phyloP scores from a whole-genome alignment of 2,113 vertebrate species.

The Octodon degus region DNA sequence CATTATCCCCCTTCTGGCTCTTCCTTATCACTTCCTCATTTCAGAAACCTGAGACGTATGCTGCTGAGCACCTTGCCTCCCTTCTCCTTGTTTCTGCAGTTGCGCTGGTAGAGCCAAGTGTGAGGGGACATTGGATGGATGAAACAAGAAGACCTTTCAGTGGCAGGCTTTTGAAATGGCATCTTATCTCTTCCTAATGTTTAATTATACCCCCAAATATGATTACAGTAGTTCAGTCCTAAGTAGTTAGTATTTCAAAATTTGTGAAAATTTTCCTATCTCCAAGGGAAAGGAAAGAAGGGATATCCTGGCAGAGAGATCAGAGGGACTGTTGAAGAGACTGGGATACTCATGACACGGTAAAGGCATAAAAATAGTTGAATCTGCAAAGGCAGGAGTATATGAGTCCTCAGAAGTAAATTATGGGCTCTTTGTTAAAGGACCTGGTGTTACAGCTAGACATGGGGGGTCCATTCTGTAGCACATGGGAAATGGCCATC shows the following conservation, averaged over 20 bases:
- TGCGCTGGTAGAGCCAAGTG: background rate
- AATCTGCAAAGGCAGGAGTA: background rate
- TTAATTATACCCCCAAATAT: background rate
- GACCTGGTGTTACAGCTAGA: background rate
- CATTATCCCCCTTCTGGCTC: too few relatives aligned
- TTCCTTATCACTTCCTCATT: background rate
- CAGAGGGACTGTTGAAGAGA: background rate
- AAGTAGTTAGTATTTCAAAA: background rate
- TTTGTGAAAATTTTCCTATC: background rate
- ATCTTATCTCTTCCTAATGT: background rate
- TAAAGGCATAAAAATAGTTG: background rate
- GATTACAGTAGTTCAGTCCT: background rate
- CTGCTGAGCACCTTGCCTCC: rapidly evolving
- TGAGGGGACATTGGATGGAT: background rate
- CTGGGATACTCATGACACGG: too few relatives aligned
- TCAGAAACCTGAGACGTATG: background rate
- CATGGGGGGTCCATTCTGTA: background rate
- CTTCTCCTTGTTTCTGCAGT: background rate
- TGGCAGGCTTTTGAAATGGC: background rate
- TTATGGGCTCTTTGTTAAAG: background rate
- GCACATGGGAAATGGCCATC: background rate
- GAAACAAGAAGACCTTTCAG: slow-evolving; percentile 1
- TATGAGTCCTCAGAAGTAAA: background rate
- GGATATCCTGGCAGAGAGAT: background rate
- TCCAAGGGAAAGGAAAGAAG: background rate